Percentiles rank a stretch among this genome's conserved stretches.
These are phyloP conservation scores for Trissolcus basalis DNA, from an alignment of 1,140 invertebrate genomes.

Conservation along the genomic window DNA sequence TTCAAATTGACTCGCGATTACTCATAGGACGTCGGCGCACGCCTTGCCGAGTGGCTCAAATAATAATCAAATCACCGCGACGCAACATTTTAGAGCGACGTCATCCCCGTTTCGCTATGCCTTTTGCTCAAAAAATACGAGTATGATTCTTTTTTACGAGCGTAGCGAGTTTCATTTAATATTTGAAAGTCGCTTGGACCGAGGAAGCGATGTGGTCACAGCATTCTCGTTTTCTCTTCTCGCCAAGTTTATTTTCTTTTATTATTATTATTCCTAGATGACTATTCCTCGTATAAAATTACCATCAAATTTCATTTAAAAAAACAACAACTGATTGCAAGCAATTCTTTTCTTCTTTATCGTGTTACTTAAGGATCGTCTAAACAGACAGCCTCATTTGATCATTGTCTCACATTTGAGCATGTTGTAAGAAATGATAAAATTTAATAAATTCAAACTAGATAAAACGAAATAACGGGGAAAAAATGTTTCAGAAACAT, in stretches of 20 bases:
- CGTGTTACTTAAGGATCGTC: no score
- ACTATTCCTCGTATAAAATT: conserved; percentile 43
- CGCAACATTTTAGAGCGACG: conserved; percentile 37
- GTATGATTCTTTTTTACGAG: conserved; percentile 71
- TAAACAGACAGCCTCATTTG: no score
- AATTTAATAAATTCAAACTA: no score
- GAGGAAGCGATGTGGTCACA: conserved; percentile 71
- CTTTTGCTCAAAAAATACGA: conserved; percentile 58
- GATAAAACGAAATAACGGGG: no score
- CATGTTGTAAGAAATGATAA: no score
- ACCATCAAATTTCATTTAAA: conserved; percentile 28
- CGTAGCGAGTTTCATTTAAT: conserved; percentile 72
- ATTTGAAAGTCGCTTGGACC: conserved; percentile 72
- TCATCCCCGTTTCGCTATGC: conserved; percentile 48
- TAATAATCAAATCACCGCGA: conserved; percentile 48
- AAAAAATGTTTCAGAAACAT: no score
- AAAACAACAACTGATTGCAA: conserved; percentile 11
- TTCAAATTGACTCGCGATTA: conserved; percentile 17
- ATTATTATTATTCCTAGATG: conserved; percentile 59
- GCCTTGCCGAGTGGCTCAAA: not conserved
- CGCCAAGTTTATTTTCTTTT: conserved; percentile 64
- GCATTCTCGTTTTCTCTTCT: conserved; percentile 53
- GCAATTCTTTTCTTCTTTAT: not conserved
- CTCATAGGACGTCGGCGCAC: conserved; percentile 9
- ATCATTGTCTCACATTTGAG: no score